Evolutionary conservation across 1,140 invertebrate genomes (phyloP).

Genomic region (Scaptomyza graminum): DNA sequence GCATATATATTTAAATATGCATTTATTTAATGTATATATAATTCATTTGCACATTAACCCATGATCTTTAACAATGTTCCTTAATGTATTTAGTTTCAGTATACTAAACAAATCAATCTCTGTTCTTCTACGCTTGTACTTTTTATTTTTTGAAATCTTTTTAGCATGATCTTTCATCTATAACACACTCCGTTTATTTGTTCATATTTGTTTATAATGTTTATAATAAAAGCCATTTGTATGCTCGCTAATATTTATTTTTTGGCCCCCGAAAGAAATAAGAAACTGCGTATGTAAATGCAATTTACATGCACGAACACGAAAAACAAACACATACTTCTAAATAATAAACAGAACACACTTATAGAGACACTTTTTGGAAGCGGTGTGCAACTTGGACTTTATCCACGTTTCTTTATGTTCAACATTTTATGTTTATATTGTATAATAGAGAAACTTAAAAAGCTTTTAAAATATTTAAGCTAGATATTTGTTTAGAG

Average conservation of each 20-base stretch:
- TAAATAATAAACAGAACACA: constrained; percentile 12
- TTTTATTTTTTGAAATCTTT: constrained; percentile 22
- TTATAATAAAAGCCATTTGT: constrained; percentile 31
- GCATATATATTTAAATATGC: constrained; percentile 21
- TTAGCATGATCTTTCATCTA: constrained; percentile 26
- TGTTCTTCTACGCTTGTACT: constrained; percentile 47
- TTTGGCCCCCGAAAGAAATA: constrained; percentile 81
- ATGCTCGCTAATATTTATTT: constrained; percentile 37
- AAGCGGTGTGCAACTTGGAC: constrained; percentile 39
- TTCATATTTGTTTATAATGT: constrained; percentile 39
- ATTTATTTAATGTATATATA: constrained; percentile 46
- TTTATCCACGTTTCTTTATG: constrained; percentile 21
- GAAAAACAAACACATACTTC: constrained; percentile 3
- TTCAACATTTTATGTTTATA: constrained; percentile 51
- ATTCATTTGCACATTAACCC: constrained; percentile 61
- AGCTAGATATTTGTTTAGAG: constrained; percentile 35
- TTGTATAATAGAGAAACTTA: constrained; percentile 28
- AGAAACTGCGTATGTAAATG: constrained; percentile 68
- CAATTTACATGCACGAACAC: constrained; percentile 56
- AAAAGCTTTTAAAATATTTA: constrained; percentile 33
- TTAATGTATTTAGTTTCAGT: constrained; percentile 46
- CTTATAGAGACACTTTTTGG: constrained; percentile 29
- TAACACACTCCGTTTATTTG: constrained; percentile 39
- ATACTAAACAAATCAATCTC: constrained; percentile 67
- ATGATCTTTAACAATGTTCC: constrained; percentile 76